A percentile compares a stretch with the other conserved stretches of the same genome.
phyloP scores from a whole-genome alignment of 1,140 invertebrate genomes.

The Lanistes nyassanus region DNA sequence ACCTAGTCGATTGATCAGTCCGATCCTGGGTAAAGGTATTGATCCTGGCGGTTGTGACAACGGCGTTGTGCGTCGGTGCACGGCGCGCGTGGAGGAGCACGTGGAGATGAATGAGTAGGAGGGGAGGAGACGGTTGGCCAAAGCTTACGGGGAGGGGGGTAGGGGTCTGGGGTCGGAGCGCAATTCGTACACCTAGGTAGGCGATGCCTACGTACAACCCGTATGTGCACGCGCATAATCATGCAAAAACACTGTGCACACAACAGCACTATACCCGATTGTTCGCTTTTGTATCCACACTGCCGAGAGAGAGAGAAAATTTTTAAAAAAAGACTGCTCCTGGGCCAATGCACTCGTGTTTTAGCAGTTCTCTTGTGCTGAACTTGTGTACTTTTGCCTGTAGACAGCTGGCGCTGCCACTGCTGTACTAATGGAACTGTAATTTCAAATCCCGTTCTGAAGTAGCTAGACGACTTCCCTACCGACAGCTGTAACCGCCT shows the following conservation, averaged over 20 bases:
- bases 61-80: slow-evolving; percentile 1
- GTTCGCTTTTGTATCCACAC: too few relatives aligned
- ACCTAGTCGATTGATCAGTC: slow-evolving; percentile 8
- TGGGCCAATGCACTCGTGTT: too few relatives aligned
- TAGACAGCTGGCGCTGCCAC: too few relatives aligned
- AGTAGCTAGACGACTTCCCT: too few relatives aligned
- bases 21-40: not conserved
- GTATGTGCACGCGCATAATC: not conserved
- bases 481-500: too few relatives aligned
- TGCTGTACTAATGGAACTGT: too few relatives aligned
- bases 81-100: not conserved
- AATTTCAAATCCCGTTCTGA: too few relatives aligned
- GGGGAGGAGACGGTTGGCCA: not conserved
- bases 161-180: not conserved
- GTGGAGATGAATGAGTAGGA: not conserved
- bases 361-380: too few relatives aligned
- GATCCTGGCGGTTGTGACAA: not conserved
- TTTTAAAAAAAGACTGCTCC: too few relatives aligned
- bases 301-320: too few relatives aligned
- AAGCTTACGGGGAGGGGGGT: not conserved
- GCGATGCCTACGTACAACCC: not conserved
- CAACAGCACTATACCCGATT: too few relatives aligned
- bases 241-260: not conserved
- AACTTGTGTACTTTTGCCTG: too few relatives aligned
- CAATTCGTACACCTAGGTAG: not conserved